Evolutionary conservation across 1,140 invertebrate genomes (phyloP).

Genomic region (Eciton burchellii): DNA sequence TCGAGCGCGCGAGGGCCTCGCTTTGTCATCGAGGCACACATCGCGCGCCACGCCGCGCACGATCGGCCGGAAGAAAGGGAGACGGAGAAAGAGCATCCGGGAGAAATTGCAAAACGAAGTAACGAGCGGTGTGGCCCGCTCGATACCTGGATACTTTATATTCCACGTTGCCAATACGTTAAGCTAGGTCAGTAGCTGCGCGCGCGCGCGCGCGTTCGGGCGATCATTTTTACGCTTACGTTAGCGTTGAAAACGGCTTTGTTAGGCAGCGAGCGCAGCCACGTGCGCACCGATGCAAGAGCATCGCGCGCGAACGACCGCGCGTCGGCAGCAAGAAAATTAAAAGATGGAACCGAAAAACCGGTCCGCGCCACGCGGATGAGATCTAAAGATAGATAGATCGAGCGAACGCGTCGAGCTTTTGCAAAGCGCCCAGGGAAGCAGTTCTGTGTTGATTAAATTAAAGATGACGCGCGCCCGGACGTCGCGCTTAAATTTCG

Average conservation of each 20-base stretch:
- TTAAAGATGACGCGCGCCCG: conserved; percentile 37
- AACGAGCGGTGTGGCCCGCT: neutral
- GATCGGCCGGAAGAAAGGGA: neutral
- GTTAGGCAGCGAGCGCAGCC: conserved; percentile 2
- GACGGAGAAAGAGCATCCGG: neutral
- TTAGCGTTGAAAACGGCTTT: conserved; percentile 52
- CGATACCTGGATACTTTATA: conserved; percentile 31
- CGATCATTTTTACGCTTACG: conserved; percentile 59
- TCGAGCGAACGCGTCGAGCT: neutral
- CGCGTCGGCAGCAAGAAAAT: neutral
- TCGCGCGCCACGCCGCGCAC: neutral
- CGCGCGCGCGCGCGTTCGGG: conserved; percentile 39
- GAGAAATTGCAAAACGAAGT: conserved; percentile 25
- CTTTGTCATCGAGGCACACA: conserved; percentile 18
- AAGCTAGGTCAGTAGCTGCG: conserved; percentile 56
- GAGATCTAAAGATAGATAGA: neutral
- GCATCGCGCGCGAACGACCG: conserved; percentile 11
- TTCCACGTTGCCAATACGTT: conserved; percentile 39
- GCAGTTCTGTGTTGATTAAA: no score
- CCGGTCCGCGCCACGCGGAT: neutral
- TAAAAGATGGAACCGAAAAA: conserved; percentile 15
- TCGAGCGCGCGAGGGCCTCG: neutral
- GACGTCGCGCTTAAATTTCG: conserved; percentile 40
- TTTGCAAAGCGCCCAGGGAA: no score
- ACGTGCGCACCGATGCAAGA: conserved; percentile 5